These are phyloP conservation scores for Paramormyrops hopkinsi DNA, from an alignment of 2,797 vertebrate genomes.

Conservation along the genomic window DNA sequence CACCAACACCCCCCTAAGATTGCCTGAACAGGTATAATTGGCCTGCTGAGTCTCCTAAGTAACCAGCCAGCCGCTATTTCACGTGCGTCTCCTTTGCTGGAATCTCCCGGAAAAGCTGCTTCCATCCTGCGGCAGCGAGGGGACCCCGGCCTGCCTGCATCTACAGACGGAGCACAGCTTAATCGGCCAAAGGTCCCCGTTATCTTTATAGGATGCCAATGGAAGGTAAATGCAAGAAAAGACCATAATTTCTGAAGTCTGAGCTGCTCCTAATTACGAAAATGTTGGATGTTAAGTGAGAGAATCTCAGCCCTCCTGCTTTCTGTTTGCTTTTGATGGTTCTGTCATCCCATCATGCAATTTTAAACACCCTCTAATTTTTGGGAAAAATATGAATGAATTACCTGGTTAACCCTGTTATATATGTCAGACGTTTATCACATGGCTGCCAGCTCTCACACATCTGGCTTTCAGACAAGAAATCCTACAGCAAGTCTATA, in stretches of 20 bases:
- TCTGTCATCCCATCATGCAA: not conserved
- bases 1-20: not conserved
- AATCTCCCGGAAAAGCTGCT: not conserved
- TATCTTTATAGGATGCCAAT: not conserved
- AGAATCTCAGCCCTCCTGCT: not conserved
- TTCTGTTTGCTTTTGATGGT: not conserved
- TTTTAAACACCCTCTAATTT: not conserved
- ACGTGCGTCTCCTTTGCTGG: not conserved
- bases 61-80: not conserved
- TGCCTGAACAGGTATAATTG: not conserved
- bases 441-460: not conserved
- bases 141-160: not conserved
- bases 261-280: not conserved
- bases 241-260: not conserved
- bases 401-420: not conserved
- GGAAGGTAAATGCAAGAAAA: not conserved
- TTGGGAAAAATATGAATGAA: not conserved
- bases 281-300: not conserved
- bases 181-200: not conserved
- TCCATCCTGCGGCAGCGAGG: not conserved
- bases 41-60: not conserved
- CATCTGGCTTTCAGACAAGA: not conserved
- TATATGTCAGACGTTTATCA: not conserved
- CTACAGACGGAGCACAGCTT: not conserved
- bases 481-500: not conserved